Percentiles rank a stretch among this genome's conserved stretches.
phyloP scores from a whole-genome alignment of 2,888 invertebrate species.

The Chaetoderma sp. region DNA sequence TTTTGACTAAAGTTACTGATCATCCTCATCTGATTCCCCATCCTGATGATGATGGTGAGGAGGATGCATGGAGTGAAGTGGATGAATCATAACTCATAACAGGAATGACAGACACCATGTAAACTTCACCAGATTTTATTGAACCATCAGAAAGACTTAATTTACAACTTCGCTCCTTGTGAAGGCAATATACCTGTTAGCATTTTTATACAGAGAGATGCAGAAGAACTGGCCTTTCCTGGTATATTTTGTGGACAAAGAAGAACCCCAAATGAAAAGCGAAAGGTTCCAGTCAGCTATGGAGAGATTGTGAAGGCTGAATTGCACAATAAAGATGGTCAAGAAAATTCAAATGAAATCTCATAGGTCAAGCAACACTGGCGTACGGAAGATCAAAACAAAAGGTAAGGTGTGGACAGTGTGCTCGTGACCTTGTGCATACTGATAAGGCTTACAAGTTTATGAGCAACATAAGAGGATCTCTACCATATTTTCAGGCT shows the following conservation, averaged over 20 bases:
- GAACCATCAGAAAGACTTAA: conserved; percentile 15
- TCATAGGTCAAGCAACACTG: conserved; percentile 22
- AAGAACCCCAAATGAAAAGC: neutral
- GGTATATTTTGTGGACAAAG: conserved; percentile 20
- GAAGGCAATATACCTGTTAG: conserved; percentile 10
- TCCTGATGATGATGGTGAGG: conserved; percentile 4
- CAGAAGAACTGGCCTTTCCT: conserved; percentile 30
- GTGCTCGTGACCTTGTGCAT: conserved; percentile 5
- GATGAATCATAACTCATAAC: conserved; percentile 7
- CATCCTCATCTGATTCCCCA: neutral
- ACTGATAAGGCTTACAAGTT: conserved; percentile 33
- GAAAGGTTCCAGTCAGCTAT: conserved; percentile 2
- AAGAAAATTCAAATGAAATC: conserved; percentile 31
- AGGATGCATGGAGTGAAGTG: conserved; percentile 15
- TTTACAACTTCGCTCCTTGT: conserved; percentile 24
- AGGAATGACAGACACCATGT: conserved; percentile 15
- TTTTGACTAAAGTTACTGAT: neutral
- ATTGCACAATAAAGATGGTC: conserved; percentile 16
- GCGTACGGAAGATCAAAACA: conserved; percentile 30
- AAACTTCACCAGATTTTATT: conserved; percentile 23
- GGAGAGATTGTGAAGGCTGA: conserved; percentile 24
- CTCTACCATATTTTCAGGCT: conserved; percentile 24
- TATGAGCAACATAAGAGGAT: conserved; percentile 31
- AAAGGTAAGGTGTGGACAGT: conserved; percentile 6
- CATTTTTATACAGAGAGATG: conserved; percentile 17